phyloP scores from a whole-genome alignment of 2,888 invertebrate genomes.

The Odontocolon sp. region DNA sequence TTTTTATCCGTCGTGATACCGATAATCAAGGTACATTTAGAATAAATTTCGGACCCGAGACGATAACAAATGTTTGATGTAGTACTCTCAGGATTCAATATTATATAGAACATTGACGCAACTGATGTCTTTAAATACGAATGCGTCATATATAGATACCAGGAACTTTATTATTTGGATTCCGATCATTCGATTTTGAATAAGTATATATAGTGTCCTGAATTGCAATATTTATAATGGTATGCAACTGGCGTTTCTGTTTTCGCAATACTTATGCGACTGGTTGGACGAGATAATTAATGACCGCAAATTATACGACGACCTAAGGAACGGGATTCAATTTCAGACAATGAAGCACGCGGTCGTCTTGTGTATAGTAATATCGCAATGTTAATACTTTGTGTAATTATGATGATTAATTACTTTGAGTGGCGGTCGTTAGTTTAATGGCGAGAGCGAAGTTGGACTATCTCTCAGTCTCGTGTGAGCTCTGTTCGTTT shows the following conservation, averaged over 20 bases:
- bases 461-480: slow-evolving; percentile 24
- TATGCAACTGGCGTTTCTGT: background rate
- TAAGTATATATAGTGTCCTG: too few relatives aligned
- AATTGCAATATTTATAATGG: too few relatives aligned
- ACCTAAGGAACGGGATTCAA: slow-evolving; percentile 50
- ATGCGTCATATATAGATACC: too few relatives aligned
- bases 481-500: slow-evolving; percentile 8
- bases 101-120: too few relatives aligned
- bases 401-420: slow-evolving; percentile 65
- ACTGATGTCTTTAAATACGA: too few relatives aligned
- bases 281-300: background rate
- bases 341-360: slow-evolving; percentile 47
- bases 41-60: too few relatives aligned
- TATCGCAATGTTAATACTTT: slow-evolving; percentile 62
- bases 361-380: slow-evolving; percentile 40
- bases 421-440: slow-evolving; percentile 58
- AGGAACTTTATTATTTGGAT: too few relatives aligned
- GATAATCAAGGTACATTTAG: too few relatives aligned
- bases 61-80: too few relatives aligned
- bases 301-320: slow-evolving; percentile 24
- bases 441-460: slow-evolving; percentile 54
- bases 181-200: too few relatives aligned
- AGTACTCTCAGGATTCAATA: too few relatives aligned
- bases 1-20: too few relatives aligned
- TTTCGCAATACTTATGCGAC: slow-evolving; percentile 5